Evolutionary conservation across 2,888 invertebrate genomes (phyloP), one percentile per base, ranked within the genome.

Genomic region (Troides oblongomaculatus): DNA sequence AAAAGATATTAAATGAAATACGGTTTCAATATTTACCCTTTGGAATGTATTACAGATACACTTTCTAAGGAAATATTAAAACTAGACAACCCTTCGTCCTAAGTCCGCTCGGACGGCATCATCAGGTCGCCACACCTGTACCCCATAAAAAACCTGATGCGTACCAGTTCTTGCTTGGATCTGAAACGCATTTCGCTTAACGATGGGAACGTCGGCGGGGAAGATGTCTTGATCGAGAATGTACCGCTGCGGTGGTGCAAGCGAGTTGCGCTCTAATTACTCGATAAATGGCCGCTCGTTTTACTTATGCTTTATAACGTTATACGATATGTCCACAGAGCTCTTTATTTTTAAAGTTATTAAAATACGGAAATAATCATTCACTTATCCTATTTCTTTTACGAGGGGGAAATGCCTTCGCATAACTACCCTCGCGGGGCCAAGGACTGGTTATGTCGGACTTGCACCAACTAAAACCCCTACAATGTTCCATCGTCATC

Each of bases 261-360:
- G 59, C 46, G 23, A 59, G 59, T 60, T 36, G 61, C 43, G 56
- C 66, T 61, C 56, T n/a, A 66, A 66, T 66, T 43, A n/a, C 43
- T 39, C n/a, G 39, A 39, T 39, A 18, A 60, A 36, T 60, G 60
- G 18, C 17, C 25, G 18, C 25, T 18, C 30, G 25, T 25, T 60
- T 60, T 60, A 60, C 18, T 36, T 25, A 30, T 36, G 8, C 60
- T 60, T 36, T 60, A 60, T 18, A 60, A 60, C 21, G 56, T n/a
- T 56, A 56, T 21, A 21, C 0, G n/a, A 56, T 21, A 46, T 46
- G 56, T 56, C n/a, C 5, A 56, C 8, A n/a, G 56, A 4, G 56
- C 5, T 14, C 14, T 18, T 12, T 3, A 30, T 30, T 30, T 53
- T n/a, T 56, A 46, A 46, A 46, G 14, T 12, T 46, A 46, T 0